A percentile compares a stretch with the other conserved stretches of the same genome.
Evolutionary conservation across 2,888 invertebrate genomes (phyloP).

Genomic region (Monopis laevigella): DNA sequence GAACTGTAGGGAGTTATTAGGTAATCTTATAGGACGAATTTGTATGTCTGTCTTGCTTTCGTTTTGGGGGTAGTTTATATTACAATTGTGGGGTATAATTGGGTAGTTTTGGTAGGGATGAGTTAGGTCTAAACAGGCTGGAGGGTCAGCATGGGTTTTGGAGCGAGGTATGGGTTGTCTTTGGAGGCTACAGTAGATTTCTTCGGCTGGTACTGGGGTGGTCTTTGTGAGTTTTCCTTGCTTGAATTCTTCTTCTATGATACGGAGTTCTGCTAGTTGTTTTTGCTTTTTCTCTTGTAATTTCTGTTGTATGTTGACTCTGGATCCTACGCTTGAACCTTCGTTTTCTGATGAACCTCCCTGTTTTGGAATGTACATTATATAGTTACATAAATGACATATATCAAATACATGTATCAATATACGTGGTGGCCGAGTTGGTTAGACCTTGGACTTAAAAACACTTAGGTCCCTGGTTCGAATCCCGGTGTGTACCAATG

Average conservation of each 20-base stretch:
- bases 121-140: constrained; percentile 51
- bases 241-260: constrained; percentile 84
- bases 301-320: constrained; percentile 87
- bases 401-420: no score
- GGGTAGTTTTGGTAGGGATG: constrained; percentile 61
- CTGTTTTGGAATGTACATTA: constrained; percentile 32
- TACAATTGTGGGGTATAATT: constrained; percentile 42
- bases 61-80: constrained; percentile 33
- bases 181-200: constrained; percentile 61
- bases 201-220: constrained; percentile 60
- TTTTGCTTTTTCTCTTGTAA: constrained; percentile 89
- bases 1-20: no score
- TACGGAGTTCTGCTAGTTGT: constrained; percentile 82
- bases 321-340: constrained; percentile 76
- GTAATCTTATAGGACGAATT: no score
- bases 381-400: no score
- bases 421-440: no score
- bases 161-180: constrained; percentile 75
- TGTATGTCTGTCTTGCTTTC: constrained; percentile 24
- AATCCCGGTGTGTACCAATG: no score
- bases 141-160: constrained; percentile 72
- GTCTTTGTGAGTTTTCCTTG: constrained; percentile 78
- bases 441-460: no score
- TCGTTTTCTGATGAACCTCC: constrained; percentile 80
- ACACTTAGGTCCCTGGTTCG: no score